These are phyloP conservation scores for Cheilinus undulatus DNA, from an alignment of 2,113 vertebrate species.

Conservation along the genomic window DNA sequence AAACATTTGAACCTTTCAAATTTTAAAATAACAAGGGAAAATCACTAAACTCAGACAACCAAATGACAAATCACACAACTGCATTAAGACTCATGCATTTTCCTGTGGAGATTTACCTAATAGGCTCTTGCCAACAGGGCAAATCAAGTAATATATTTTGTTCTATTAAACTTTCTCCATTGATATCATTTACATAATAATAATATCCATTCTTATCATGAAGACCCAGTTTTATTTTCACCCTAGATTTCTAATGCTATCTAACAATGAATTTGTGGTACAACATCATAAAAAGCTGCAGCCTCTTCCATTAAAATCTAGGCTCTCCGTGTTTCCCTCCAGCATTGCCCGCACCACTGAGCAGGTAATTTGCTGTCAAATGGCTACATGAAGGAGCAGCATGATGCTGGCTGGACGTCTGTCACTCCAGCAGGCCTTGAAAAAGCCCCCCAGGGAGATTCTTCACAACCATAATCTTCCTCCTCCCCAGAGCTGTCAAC, in stretches of 20 bases:
- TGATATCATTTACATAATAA: no score
- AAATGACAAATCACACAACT: no score
- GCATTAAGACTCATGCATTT: no score
- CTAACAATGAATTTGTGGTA: neutral
- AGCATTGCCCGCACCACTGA: constrained; percentile 6
- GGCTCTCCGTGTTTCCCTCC: neutral
- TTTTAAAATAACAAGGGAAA: neutral
- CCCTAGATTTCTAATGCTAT: neutral
- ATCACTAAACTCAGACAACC: no score
- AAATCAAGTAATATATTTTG: neutral
- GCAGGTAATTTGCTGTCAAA: constrained; percentile 25
- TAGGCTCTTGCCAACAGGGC: neutral
- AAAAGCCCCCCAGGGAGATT: constrained; percentile 7
- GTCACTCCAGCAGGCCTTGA: constrained; percentile 4
- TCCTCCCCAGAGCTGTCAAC: constrained; percentile 31
- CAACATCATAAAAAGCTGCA: neutral
- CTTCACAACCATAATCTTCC: constrained; percentile 12
- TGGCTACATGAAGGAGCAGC: constrained; percentile 2
- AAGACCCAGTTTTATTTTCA: neutral
- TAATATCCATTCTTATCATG: neutral
- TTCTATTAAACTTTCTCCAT: no score
- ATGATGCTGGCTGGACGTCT: constrained; percentile 1
- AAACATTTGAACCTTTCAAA: neutral
- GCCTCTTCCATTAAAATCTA: neutral
- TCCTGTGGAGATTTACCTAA: no score